Evolutionary conservation across 2,797 vertebrate species (phyloP), one percentile per base, ranked within the genome.

Genomic region (Mormyrops boulengeri): DNA sequence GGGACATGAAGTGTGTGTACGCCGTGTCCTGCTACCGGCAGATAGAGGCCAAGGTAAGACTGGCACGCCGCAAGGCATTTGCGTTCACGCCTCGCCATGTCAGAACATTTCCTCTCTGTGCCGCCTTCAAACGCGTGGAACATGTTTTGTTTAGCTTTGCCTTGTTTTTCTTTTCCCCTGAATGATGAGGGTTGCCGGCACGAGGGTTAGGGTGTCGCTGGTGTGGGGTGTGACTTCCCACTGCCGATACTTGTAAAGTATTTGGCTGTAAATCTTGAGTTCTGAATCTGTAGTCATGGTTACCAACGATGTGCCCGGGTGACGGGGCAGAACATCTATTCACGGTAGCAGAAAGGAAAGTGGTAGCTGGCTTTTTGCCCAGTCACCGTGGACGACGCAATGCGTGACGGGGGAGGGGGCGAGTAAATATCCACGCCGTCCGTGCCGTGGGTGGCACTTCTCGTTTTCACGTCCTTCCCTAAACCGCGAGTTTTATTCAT

Each of bases 21-120:
- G 98, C 98, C 0, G 97, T 99, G 44, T 99, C 98, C 88, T 99
- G 98, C 92, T 99, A 99, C 88, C 96, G 98, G 52, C 98, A 99
- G 92, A 99, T 99, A 92, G 98, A 99, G 95, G 97, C 98, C 5
- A 99, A 99, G 98, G 98, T 99, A 94, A 89, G 94, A 90, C 17
- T 19, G 0, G 4, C 44, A 34, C 14, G 2, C 14, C 4, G 9
- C 9, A 0, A 14, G 55, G 12, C 22, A n/a, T 34, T 52, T 84
- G 38, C 47, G 7, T 22, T 19, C 6, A 22, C 0, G 17, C 19
- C 77, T 50, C n/a, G 7, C 44, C 6, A 0, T 47, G 14, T 55
- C 7, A 2, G 60, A 22, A 62, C 2, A 26, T 62, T 2, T 22
- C 60, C 22, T 19, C 55, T 60, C 55, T 8, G 5, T 60, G 60